Evolutionary conservation across 2,888 invertebrate genomes (phyloP), one percentile per base, ranked within the genome.

Genomic region (Clostera curtula): DNA sequence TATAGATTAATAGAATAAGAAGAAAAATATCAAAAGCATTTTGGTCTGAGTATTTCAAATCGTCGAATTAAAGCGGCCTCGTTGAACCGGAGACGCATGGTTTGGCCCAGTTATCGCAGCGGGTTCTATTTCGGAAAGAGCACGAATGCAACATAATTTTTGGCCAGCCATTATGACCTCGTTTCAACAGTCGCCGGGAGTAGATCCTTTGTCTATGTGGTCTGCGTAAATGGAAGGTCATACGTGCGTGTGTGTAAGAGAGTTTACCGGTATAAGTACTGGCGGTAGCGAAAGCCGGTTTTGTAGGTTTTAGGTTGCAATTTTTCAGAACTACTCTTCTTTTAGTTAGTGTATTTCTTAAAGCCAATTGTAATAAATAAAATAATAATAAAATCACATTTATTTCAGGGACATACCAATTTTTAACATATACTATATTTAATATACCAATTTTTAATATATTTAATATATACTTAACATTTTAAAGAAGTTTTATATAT

Each of bases 81-180:
- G 39, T 49, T 43, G 49, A 55, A 52, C 32, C 42, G 46, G 53
- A 55, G 44, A 54, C 70, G 71, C 70, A 74, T 73, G 60, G 53
- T 55, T 54, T 58, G 79, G 70, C 79, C 82, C 57, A 79, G 46
- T 66, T 80, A 66, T 70, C 54, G 59, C 36, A 52, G 46, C 47
- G 43, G 56, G 42, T 59, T 75, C 74, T 79, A 80, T 79, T 82
- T 80, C 58, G 44, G 70, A 72, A 68, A 59, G 69, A 73, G 69
- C 59, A 56, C 67, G 53, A 51, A 62, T 56, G 71, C 70, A 80
- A 80, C 80, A 82, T 74, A 71, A 70, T 69, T 73, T 75, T 67
- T 69, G 58, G 64, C 61, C 55, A 63, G 69, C 63, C 56, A 61
- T 58, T 40, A 46, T 73, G 74, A 75, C 79, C 79, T 46, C 56